A percentile compares a stretch with the other conserved stretches of the same genome.
Conservation (phyloP, 2,113 vertebrate genomes). For the Zosterops lateralis region DNA sequence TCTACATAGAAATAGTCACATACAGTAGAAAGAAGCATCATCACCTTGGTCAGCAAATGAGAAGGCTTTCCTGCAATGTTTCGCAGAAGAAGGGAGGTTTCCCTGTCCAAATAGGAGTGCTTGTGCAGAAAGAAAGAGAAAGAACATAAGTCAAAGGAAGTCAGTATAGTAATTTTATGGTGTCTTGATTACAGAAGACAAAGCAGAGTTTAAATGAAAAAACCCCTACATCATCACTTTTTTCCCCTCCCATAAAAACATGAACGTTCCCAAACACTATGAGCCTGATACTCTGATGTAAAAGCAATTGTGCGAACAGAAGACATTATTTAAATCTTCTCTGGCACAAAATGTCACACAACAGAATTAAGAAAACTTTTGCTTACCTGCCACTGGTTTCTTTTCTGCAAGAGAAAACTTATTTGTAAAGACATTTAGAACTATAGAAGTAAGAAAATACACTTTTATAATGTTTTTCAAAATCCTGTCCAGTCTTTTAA, state of each 20-base stretch:
- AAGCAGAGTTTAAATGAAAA: constrained; percentile 33
- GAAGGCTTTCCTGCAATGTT: constrained; percentile 99
- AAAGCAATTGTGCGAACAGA: background rate
- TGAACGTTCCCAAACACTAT: background rate
- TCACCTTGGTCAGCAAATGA: constrained; percentile 99
- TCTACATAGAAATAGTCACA: constrained; percentile 69
- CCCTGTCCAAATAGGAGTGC: constrained; percentile 99
- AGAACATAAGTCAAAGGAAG: constrained; percentile 82
- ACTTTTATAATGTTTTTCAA: background rate
- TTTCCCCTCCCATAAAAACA: background rate
- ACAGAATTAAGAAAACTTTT: background rate
- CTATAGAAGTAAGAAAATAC: background rate
- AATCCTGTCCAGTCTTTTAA: background rate
- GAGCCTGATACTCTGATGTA: background rate
- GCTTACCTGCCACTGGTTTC: constrained; percentile 49
- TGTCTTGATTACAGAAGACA: constrained; percentile 56
- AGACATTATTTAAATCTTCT: background rate
- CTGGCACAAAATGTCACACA: background rate
- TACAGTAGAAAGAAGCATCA: constrained; percentile 75
- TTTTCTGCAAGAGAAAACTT: constrained; percentile 45
- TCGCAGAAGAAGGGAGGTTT: constrained; percentile 99
- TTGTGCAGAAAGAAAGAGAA: constrained; percentile 82
- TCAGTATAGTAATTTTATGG: constrained; percentile 80
- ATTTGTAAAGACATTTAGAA: constrained; percentile 10
- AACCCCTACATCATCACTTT: background rate